Evolutionary conservation across 2,797 vertebrate species (phyloP), one percentile per base, ranked within the genome.

Genomic region (Sardinella longiceps): DNA sequence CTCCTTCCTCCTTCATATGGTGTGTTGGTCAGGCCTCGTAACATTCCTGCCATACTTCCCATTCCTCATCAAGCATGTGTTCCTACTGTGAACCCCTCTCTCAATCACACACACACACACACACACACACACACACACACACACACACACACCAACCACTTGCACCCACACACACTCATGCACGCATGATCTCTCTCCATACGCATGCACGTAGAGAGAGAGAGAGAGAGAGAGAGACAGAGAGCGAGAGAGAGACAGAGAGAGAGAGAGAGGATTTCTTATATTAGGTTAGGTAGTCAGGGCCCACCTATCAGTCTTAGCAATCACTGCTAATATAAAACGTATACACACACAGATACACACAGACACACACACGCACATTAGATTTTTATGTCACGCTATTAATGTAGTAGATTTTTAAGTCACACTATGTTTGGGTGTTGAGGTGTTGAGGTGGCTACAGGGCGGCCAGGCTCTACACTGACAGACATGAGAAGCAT

Each of bases 1-100:
- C 53, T 56, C 53, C 53, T n/a, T 56, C 18, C 20, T 15, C 20
- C 53, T 70, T 30, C 63, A 70, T 30, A 45, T 45, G 39, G 80
- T 80, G 20, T 80, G 80, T 39, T 80, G 80, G 80, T 48, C 43
- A 46, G 80, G 43, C 80, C 80, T 48, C n/a, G 48, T 51, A 46
- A 30, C 80, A 46, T 81, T 81, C 43, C 45, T 7, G 43, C 80
- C 80, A 45, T 81, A 51, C 23, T 11, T 46, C 11, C 80, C 80
- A 46, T 46, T 46, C 43, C 28, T 81, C 43, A 48, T 14, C 28
- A 28, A 51, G n/a, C 43, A 46, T 81, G 45, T 48, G 43, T 14
- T n/a, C 23, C 39, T 10, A 80, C 37, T 45, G 80, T 45, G 80
- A 50, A 80, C 23, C 20, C 39, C 39, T 45, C 39, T 48, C 9